Conservation (phyloP, 2,797 vertebrate species). For the Borostomias antarcticus region DNA sequence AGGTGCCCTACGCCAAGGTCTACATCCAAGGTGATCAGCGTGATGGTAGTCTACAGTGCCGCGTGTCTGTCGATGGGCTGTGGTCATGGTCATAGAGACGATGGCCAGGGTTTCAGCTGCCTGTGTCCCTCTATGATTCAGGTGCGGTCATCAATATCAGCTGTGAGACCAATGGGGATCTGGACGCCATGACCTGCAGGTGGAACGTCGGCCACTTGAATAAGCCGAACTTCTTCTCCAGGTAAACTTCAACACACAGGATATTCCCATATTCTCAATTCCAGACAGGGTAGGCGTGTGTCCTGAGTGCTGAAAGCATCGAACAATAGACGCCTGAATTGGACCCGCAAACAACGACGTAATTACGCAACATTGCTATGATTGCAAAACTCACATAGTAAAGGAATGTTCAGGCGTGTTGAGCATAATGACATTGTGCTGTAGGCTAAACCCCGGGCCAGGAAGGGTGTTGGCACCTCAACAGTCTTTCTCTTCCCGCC, state of each 20-base stretch:
- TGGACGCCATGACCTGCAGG: conserved; percentile 86
- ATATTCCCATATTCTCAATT: too few relatives aligned
- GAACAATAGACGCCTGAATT: too few relatives aligned
- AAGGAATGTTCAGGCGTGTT: conserved; percentile 6
- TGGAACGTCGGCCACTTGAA: conserved; percentile 78
- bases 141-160: conserved; percentile 68
- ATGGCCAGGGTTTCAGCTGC: background rate
- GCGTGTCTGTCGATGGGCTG: too few relatives aligned
- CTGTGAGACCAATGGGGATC: conserved; percentile 85
- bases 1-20: conserved; percentile 84
- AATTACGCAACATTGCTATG: too few relatives aligned
- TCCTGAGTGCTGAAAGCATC: too few relatives aligned
- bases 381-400: too few relatives aligned
- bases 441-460: too few relatives aligned
- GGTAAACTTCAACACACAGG: conserved; percentile 48
- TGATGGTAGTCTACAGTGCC: too few relatives aligned
- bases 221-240: conserved; percentile 56
- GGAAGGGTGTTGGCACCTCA: too few relatives aligned
- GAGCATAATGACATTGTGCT: background rate
- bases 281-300: too few relatives aligned
- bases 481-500: too few relatives aligned
- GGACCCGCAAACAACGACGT: too few relatives aligned
- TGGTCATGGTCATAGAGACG: background rate
- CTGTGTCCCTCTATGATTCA: conserved; percentile 37
- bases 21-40: conserved; percentile 83